Percentiles rank a stretch among this genome's conserved stretches.
Conservation (phyloP, 2,888 invertebrate genomes). For the Megastigmus dorsalis region DNA sequence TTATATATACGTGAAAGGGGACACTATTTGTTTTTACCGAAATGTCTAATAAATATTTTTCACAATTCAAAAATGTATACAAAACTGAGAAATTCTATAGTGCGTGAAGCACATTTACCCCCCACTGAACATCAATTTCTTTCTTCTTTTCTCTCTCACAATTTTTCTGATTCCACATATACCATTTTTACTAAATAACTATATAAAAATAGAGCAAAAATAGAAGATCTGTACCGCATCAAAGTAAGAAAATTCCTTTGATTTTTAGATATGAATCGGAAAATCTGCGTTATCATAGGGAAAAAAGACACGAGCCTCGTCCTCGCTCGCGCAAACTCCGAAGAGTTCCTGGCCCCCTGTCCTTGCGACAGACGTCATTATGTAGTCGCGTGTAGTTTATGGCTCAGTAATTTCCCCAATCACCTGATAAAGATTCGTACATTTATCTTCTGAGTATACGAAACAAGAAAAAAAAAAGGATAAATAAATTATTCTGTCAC, state of each 20-base stretch:
- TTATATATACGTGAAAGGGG: slow-evolving; percentile 51
- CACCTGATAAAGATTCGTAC: slow-evolving; percentile 49
- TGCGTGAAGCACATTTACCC: slow-evolving; percentile 58
- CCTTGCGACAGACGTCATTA: slow-evolving; percentile 62
- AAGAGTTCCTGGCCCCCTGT: slow-evolving; percentile 68
- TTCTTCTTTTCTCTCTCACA: slow-evolving; percentile 41
- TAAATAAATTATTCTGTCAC: slow-evolving; percentile 48
- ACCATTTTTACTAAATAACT: background rate
- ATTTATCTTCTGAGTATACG: slow-evolving; percentile 48
- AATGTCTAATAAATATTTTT: slow-evolving; percentile 69
- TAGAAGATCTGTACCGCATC: slow-evolving; percentile 14
- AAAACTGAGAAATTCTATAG: slow-evolving; percentile 41
- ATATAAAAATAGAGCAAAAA: slow-evolving; percentile 9
- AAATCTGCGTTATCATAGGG: too few relatives aligned
- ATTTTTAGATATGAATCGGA: too few relatives aligned
- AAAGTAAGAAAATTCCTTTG: too few relatives aligned
- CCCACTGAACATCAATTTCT: slow-evolving; percentile 34
- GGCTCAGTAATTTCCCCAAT: slow-evolving; percentile 53
- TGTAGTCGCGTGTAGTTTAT: slow-evolving; percentile 61
- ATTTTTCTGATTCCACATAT: slow-evolving; percentile 30
- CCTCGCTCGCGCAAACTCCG: slow-evolving; percentile 64
- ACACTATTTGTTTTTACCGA: slow-evolving; percentile 63
- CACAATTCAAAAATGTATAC: slow-evolving; percentile 60
- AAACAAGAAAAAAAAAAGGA: background rate
- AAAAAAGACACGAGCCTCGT: slow-evolving; percentile 59